Evolutionary conservation across 2,888 invertebrate species (phyloP).

Genomic region (Tachystola acroxantha): DNA sequence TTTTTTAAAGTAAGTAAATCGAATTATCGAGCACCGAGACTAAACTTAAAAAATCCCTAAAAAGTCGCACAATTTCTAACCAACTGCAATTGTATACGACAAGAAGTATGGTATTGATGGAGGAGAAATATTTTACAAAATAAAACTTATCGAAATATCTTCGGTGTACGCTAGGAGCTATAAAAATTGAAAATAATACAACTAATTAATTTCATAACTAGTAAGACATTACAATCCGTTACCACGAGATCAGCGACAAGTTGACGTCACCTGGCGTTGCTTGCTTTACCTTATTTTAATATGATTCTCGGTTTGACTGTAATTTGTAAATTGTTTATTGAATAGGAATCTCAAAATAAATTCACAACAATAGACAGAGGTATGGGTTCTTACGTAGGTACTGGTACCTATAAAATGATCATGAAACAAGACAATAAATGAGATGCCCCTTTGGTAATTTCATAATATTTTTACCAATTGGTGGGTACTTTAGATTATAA

Average conservation of each 20-base stretch:
- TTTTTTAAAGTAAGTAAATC: conserved; percentile 28
- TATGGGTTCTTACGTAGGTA: no score
- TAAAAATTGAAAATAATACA: conserved; percentile 78
- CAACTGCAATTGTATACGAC: conserved; percentile 40
- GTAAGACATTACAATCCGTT: conserved; percentile 77
- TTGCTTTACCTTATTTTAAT: conserved; percentile 24
- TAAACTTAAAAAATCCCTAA: conserved; percentile 28
- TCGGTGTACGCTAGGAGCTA: conserved; percentile 79
- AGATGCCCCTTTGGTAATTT: conserved; percentile 58
- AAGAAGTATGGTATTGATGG: conserved; percentile 72
- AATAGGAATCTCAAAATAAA: no score
- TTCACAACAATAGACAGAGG: no score
- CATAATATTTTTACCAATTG: conserved; percentile 61
- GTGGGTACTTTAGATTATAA: conserved; percentile 63
- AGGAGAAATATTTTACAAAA: conserved; percentile 75
- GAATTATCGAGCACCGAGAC: conserved; percentile 38
- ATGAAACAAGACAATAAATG: conserved; percentile 19
- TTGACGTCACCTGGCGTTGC: conserved; percentile 62
- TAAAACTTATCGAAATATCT: conserved; percentile 78
- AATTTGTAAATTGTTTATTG: background rate
- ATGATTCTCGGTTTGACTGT: background rate
- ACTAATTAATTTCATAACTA: conserved; percentile 78
- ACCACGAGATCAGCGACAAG: conserved; percentile 77
- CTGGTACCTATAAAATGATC: background rate
- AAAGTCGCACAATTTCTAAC: conserved; percentile 33